phyloP scores from a whole-genome alignment of 2,113 vertebrate genomes.

The Mohoua ochrocephala region DNA sequence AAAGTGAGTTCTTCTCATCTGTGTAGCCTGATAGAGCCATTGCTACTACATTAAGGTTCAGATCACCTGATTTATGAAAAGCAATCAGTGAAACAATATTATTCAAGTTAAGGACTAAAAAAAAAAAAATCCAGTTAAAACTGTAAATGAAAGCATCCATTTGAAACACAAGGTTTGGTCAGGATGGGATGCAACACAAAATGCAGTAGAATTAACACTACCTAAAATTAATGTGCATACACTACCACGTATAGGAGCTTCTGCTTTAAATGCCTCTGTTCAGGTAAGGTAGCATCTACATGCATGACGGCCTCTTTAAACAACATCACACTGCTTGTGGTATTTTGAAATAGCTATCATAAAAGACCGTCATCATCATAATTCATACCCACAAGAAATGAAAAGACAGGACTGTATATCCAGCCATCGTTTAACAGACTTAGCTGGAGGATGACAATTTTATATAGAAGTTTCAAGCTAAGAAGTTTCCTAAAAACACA shows the following conservation, averaged over 20 bases:
- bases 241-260: background rate
- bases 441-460: background rate
- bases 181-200: background rate
- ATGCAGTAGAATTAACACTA: background rate
- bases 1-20: conserved; percentile 93
- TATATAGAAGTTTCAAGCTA: background rate
- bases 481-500: background rate
- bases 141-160: background rate
- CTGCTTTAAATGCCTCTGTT: background rate
- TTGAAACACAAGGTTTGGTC: background rate
- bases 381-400: background rate
- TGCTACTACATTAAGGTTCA: conserved; percentile 97
- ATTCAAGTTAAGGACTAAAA: background rate
- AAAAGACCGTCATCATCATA: background rate
- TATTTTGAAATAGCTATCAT: background rate
- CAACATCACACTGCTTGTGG: background rate
- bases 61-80: conserved; percentile 80
- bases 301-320: background rate
- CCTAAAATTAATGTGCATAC: background rate
- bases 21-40: conserved; percentile 98
- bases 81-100: background rate
- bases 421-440: background rate
- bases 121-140: background rate
- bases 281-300: background rate
- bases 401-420: background rate